A percentile compares a stretch with the other conserved stretches of the same genome.
Evolutionary conservation across 2,113 vertebrate species (phyloP).

Genomic region (Lophius piscatorius): DNA sequence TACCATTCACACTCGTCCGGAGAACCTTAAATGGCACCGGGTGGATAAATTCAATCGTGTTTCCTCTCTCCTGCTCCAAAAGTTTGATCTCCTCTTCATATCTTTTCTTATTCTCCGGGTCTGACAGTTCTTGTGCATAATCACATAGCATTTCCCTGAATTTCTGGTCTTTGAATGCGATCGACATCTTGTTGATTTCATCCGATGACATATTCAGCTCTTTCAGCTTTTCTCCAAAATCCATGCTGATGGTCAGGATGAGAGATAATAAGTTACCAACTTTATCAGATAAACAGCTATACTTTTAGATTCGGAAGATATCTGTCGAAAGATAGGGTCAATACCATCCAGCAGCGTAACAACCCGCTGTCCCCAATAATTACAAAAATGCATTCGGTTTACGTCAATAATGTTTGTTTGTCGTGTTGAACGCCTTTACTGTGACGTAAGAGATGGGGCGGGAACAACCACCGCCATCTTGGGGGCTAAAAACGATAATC

Average conservation of each 20-base stretch:
- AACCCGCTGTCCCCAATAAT: too few relatives aligned
- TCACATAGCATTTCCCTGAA: constrained; percentile 85
- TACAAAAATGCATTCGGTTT: too few relatives aligned
- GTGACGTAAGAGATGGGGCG: too few relatives aligned
- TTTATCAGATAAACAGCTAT: too few relatives aligned
- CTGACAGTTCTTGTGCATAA: constrained; percentile 84
- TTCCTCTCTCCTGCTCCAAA: constrained; percentile 88
- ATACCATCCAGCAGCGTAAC: too few relatives aligned
- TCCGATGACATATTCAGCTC: constrained; percentile 85
- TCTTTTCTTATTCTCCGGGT: constrained; percentile 82
- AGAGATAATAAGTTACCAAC: too few relatives aligned
- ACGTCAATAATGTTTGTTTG: too few relatives aligned
- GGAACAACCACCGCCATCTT: too few relatives aligned
- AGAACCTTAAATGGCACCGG: constrained; percentile 84
- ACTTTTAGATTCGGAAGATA: too few relatives aligned
- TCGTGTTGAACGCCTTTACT: too few relatives aligned
- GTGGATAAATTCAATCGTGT: constrained; percentile 85
- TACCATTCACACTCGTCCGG: constrained; percentile 82
- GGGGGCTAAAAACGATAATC: too few relatives aligned
- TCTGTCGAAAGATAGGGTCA: too few relatives aligned
- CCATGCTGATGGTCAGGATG: constrained; percentile 44
- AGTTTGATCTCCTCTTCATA: constrained; percentile 88
- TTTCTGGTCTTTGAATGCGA: constrained; percentile 85
- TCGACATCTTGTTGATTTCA: constrained; percentile 79
- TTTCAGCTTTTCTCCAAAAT: constrained; percentile 61